These are phyloP conservation scores for Margaritifera margaritifera DNA, from an alignment of 2,888 invertebrate species.

Conservation along the genomic window DNA sequence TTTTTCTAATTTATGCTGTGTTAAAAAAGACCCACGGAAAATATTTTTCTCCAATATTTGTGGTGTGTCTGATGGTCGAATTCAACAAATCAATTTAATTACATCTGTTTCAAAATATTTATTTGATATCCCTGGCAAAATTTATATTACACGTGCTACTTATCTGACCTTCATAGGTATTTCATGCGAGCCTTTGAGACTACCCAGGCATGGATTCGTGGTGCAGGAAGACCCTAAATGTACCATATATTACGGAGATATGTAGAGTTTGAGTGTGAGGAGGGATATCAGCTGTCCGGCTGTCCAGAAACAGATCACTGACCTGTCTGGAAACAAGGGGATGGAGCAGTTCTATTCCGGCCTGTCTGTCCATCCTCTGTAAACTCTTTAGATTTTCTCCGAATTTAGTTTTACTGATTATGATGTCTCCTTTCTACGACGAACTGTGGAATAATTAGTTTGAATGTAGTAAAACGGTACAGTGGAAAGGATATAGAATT, in stretches of 20 bases:
- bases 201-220: slow-evolving; percentile 33
- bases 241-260: slow-evolving; percentile 28
- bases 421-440: not conserved
- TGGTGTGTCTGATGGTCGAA: no score
- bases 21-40: no score
- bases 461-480: no score
- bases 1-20: no score
- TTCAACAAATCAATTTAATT: no score
- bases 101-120: no score
- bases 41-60: no score
- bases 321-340: slow-evolving; percentile 55
- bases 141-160: not conserved
- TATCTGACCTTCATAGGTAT: slow-evolving; percentile 18
- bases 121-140: not conserved
- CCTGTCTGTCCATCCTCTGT: slow-evolving; percentile 20
- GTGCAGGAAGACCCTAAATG: slow-evolving; percentile 23
- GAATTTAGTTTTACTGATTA: not conserved
- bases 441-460: not conserved
- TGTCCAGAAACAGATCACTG: slow-evolving; percentile 27
- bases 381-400: not conserved
- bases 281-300: slow-evolving; percentile 56
- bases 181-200: slow-evolving; percentile 30
- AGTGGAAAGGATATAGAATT: no score
- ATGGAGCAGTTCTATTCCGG: slow-evolving; percentile 47
- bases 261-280: slow-evolving; percentile 41